These are phyloP conservation scores for Branchinecta lindahli DNA, from an alignment of 1,140 invertebrate genomes.

Conservation along the genomic window DNA sequence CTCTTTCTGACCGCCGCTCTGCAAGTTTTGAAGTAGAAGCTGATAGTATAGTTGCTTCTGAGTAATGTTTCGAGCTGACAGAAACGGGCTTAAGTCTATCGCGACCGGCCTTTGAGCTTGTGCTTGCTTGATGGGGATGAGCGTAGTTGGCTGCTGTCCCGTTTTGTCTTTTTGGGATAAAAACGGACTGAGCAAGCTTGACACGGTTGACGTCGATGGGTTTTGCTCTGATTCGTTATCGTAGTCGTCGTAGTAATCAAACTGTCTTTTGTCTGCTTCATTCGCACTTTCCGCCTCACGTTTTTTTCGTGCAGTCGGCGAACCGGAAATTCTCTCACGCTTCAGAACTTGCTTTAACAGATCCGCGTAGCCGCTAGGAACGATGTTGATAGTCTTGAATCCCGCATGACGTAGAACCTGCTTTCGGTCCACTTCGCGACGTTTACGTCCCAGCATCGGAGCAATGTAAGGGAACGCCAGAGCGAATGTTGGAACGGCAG, in stretches of 20 bases:
- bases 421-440: background rate
- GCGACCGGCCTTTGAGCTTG: background rate
- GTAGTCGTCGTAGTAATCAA: conserved; percentile 1
- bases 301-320: background rate
- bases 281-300: no score
- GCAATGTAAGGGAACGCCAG: conserved; percentile 15
- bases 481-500: conserved; percentile 14
- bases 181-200: conserved; percentile 3
- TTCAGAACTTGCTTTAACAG: no score
- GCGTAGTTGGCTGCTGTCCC: background rate
- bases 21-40: background rate
- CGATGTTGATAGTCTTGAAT: background rate
- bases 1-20: background rate
- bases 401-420: background rate
- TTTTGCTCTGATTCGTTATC: background rate
- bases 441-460: conserved; percentile 13
- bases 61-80: background rate
- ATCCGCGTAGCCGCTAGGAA: background rate
- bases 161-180: background rate
- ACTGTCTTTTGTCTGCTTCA: conserved; percentile 1
- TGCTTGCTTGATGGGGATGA: background rate
- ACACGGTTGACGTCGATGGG: background rate
- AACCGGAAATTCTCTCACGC: background rate
- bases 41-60: conserved; percentile 1
- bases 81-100: background rate